Conservation (phyloP, 2,113 vertebrate genomes). For the Tor tambroides region DNA sequence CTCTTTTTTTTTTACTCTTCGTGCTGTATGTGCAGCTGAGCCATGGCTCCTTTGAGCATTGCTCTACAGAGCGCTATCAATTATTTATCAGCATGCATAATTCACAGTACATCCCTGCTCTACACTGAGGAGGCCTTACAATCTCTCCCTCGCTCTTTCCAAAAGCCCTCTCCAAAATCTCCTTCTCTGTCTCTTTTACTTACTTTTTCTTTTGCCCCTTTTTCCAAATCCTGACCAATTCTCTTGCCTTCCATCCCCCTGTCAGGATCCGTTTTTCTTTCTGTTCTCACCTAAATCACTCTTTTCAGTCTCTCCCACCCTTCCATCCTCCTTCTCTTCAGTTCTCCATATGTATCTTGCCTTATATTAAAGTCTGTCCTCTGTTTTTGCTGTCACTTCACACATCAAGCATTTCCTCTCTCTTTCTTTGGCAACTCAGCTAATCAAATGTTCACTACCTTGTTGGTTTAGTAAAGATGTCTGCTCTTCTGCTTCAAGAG, state of each 20-base stretch:
- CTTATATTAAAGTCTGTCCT: background rate
- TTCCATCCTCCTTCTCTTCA: background rate
- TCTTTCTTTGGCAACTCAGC: background rate
- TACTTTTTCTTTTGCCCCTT: constrained; percentile 23
- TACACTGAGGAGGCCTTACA: constrained; percentile 50
- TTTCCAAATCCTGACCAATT: constrained; percentile 28
- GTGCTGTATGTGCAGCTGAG: constrained; percentile 47
- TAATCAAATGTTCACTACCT: background rate
- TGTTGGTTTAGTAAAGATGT: background rate
- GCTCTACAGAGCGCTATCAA: constrained; percentile 60
- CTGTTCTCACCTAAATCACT: background rate
- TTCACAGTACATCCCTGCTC: constrained; percentile 59
- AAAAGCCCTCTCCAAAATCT: constrained; percentile 32
- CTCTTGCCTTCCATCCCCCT: constrained; percentile 41
- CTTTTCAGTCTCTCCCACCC: constrained; percentile 2
- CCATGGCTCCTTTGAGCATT: constrained; percentile 56
- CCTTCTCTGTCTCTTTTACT: constrained; percentile 20
- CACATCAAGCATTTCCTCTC: background rate
- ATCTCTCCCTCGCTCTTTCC: constrained; percentile 37
- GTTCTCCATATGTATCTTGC: background rate
- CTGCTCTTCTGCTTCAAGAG: background rate
- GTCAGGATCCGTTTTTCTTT: constrained; percentile 29
- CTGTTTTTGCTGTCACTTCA: background rate
- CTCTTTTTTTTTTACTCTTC: constrained; percentile 41
- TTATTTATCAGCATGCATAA: constrained; percentile 66